Evolutionary conservation across 2,888 invertebrate species (phyloP), one percentile per base, ranked within the genome.

Genomic region (Sisyra nigra): DNA sequence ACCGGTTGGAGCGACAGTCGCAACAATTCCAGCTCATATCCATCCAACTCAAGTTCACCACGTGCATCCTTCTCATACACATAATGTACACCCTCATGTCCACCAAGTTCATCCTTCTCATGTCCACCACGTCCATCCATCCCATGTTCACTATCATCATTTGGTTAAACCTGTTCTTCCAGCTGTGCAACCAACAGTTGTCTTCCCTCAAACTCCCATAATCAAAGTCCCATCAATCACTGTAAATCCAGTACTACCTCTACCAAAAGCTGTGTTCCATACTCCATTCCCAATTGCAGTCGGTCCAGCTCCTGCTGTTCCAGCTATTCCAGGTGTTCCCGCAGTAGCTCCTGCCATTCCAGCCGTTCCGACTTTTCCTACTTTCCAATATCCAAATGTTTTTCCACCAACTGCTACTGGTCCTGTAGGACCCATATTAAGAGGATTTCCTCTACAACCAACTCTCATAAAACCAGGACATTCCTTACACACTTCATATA

Each of bases 401-500:
- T 9, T 15, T 14, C 18, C 18, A 18, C 38, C 38, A 38, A 8
- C 3, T 18, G n/a, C n/a, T n/a, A n/a, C n/a, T n/a, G n/a, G n/a
- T n/a, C n/a, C n/a, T n/a, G n/a, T n/a, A n/a, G n/a, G n/a, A n/a
- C 13, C 10, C 14, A 15, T 13, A 13, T 3, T 10, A 18, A 11
- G 19, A 18, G 18, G 11, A 9, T 17, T 38, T 10, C 38, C 38
- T 3, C 6, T 33, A 11, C 18, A 33, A 19, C 17, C 41, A 33
- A 41, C 17, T n/a, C 11, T 17, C 13, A 15, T 41, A 34, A 19
- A 33, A 24, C 34, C 45, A 13, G 41, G 41, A 10, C 40, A 45
- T 44, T 43, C 45, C 3, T 37, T 47, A 5, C 45, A 47, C 6
- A 44, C 45, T 24, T 43, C 43, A 15, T 43, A 44, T 24, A 47